Evolutionary conservation across 1,140 invertebrate genomes (phyloP).

Genomic region (Drosophila pseudoananassae): DNA sequence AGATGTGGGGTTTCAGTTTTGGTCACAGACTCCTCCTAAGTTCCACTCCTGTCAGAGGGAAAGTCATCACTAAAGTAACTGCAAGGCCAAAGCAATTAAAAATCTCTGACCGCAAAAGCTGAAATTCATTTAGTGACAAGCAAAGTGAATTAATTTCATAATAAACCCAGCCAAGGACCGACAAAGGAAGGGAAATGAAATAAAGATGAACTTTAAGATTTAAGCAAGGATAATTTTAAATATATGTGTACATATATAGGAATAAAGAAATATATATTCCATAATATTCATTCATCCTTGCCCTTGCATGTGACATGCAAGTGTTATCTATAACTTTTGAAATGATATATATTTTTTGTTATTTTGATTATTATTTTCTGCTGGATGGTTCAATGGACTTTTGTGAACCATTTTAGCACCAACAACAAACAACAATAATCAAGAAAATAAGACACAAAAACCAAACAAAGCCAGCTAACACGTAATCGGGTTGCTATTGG

Average conservation of each 20-base stretch:
- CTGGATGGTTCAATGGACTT: constrained; percentile 44
- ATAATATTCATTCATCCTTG: too few species aligned
- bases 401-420: constrained; percentile 13
- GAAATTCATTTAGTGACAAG: constrained; percentile 49
- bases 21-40: too few species aligned
- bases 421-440: constrained; percentile 6
- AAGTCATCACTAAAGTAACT: constrained; percentile 7
- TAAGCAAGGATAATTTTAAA: constrained; percentile 18
- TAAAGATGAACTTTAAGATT: constrained; percentile 7
- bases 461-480: not conserved
- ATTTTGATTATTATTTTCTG: constrained; percentile 1
- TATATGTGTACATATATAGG: too few species aligned
- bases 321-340: constrained; percentile 13
- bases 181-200: not conserved
- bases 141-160: constrained; percentile 47
- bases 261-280: too few species aligned
- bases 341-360: not conserved
- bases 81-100: constrained; percentile 44
- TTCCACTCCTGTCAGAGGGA: not conserved
- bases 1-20: too few species aligned
- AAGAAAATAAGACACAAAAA: constrained; percentile 1
- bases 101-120: constrained; percentile 46
- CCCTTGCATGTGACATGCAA: constrained; percentile 20
- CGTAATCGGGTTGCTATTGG: constrained; percentile 22
- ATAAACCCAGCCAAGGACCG: constrained; percentile 31